A percentile compares a stretch with the other conserved stretches of the same genome.
These are phyloP conservation scores for Imbricaverruca yamaguchii DNA, from an alignment of 2,888 invertebrate species.

Conservation along the genomic window DNA sequence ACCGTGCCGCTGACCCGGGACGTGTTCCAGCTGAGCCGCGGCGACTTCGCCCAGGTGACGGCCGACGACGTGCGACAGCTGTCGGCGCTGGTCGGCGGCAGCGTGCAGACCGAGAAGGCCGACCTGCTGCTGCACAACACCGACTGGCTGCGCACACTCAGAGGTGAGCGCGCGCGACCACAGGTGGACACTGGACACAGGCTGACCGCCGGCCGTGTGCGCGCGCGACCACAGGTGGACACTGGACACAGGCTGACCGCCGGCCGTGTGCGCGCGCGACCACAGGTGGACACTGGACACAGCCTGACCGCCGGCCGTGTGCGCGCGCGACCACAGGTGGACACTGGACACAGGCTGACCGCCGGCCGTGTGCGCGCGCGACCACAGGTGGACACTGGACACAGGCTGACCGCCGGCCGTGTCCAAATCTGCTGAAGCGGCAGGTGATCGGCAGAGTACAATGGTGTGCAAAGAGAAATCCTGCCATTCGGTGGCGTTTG, in stretches of 20 bases:
- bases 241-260: too few species aligned
- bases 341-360: too few species aligned
- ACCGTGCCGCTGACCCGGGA: not conserved
- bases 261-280: not conserved
- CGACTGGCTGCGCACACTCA: conserved; percentile 62
- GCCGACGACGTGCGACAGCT: not conserved
- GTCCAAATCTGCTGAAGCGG: too few species aligned
- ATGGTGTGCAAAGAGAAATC: too few species aligned
- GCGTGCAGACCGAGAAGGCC: not conserved
- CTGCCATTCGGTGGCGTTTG: too few species aligned
- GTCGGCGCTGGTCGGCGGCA: not conserved
- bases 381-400: too few species aligned
- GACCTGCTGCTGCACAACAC: conserved; percentile 56
- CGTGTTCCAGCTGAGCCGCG: not conserved
- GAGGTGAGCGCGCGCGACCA: not conserved
- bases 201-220: too few species aligned
- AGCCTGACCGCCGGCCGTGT: not conserved
- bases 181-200: too few species aligned
- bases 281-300: too few species aligned
- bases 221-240: not conserved
- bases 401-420: too few species aligned
- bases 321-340: not conserved
- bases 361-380: not conserved
- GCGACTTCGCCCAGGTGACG: not conserved
- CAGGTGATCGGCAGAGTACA: too few species aligned